Base-by-base conservation (phyloP, 1,140 invertebrate genomes). In the Drosophila pallidifrons region DNA sequence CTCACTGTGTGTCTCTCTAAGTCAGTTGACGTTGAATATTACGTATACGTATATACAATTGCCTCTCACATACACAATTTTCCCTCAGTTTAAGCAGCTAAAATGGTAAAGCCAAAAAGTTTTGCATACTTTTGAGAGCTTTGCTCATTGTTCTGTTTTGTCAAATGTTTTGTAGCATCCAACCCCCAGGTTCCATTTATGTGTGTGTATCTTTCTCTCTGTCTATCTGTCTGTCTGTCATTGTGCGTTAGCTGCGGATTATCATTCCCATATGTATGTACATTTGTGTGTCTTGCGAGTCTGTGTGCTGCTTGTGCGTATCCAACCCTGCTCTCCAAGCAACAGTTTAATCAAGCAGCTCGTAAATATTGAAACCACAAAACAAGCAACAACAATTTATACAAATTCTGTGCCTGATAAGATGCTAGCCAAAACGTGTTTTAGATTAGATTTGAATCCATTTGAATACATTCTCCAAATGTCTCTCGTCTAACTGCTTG, bases 281-380 rank as follows among this genome's bases (percentile, higher is more conserved):
- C 20, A 8, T 38, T 10, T 38, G 35, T 38, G 32, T 32, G 30
- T 32, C 30, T 32, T 32, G 30, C 6, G 45, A 15, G 45, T 46
- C 3, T 6, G 45, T 7, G 45, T 15, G 5, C 32, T 47, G 5
- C 15, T 47, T 47, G 15, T 63, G 69, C 38, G 58, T 70, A 43
- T 52, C 60, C 43, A 55, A 67, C 55, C 64, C 47, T 32, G 55
- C 54, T 57, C 57, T 60, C 65, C 45, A 49, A 69, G 66, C 72
- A 75, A 75, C 72, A 76, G 67, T 76, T 72, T 76, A 72, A 72
- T 72, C 74, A 71, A 69, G 46, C 60, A 76, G 54, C 67, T 76
- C 69, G 65, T 72, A 72, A 65, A 76, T 76, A 70, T 76, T 76
- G 68, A 58, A 66, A 16, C 67, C 68, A 72, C 45, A 75, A 63